phyloP scores from a whole-genome alignment of 2,888 invertebrate species.

The Drosophila austrosaltans region DNA sequence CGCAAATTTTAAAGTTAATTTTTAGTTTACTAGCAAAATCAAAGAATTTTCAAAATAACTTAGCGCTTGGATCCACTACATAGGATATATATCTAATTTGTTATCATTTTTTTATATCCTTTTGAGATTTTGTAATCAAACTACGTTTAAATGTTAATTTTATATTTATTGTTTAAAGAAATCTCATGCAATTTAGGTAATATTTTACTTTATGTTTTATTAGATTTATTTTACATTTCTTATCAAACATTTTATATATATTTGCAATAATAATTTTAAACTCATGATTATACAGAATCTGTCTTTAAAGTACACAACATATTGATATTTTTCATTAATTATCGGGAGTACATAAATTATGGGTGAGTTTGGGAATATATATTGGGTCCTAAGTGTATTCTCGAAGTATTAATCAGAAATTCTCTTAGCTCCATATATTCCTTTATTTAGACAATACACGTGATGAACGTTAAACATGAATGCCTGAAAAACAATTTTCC shows the following conservation, averaged over 20 bases:
- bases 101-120: slow-evolving; percentile 34
- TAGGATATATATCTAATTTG: slow-evolving; percentile 1
- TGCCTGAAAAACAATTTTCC: too few relatives aligned
- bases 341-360: too few relatives aligned
- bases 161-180: slow-evolving; percentile 27
- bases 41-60: slow-evolving; percentile 1
- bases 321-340: too few relatives aligned
- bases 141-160: slow-evolving; percentile 6
- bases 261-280: slow-evolving; percentile 72
- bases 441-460: too few relatives aligned
- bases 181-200: slow-evolving; percentile 71
- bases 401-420: too few relatives aligned
- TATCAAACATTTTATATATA: slow-evolving; percentile 50
- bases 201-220: slow-evolving; percentile 57
- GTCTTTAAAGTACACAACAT: too few relatives aligned
- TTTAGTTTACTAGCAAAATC: slow-evolving; percentile 54
- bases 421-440: too few relatives aligned
- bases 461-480: too few relatives aligned
- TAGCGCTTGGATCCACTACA: background rate
- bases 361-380: too few relatives aligned
- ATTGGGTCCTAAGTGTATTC: too few relatives aligned
- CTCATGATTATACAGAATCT: slow-evolving; percentile 51
- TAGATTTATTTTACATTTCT: slow-evolving; percentile 63
- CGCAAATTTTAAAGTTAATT: slow-evolving; percentile 56
- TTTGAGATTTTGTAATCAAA: slow-evolving; percentile 43